A percentile compares a stretch with the other conserved stretches of the same genome.
phyloP scores from a whole-genome alignment of 2,113 vertebrate species.

The Anarrhichthys ocellatus region DNA sequence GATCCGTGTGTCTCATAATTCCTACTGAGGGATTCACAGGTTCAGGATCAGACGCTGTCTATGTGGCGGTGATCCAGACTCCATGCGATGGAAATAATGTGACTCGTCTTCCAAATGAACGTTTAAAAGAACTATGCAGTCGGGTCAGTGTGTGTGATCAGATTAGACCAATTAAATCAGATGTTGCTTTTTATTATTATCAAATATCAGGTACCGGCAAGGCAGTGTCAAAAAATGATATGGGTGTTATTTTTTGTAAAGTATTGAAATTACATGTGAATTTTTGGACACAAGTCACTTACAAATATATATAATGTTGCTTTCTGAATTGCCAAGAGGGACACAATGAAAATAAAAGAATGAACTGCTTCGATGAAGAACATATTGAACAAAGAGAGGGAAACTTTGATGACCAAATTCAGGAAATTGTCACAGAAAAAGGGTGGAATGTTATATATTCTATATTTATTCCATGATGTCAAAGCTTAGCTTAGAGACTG shows the following conservation, averaged over 20 bases:
- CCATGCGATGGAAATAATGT: background rate
- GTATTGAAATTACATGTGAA: constrained; percentile 12
- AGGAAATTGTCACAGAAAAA: background rate
- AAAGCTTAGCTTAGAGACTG: background rate
- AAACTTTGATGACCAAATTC: background rate
- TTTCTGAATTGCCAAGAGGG: background rate
- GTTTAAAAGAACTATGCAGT: background rate
- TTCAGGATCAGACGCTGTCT: constrained; percentile 18
- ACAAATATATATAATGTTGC: background rate
- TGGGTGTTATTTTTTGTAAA: background rate
- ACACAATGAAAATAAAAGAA: background rate
- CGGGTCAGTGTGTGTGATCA: background rate
- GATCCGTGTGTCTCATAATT: background rate
- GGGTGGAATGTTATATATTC: constrained; percentile 32
- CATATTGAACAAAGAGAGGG: background rate
- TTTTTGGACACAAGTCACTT: background rate
- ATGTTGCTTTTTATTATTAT: background rate
- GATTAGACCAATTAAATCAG: background rate
- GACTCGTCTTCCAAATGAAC: background rate
- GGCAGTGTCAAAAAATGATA: background rate
- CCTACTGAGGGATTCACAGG: background rate
- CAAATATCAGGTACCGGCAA: background rate
- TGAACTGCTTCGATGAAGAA: background rate
- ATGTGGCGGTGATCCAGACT: constrained; percentile 13
- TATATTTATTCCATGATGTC: constrained; percentile 2